phyloP scores from a whole-genome alignment of 2,113 vertebrate genomes.

The Xenotilapia caudafasciata region DNA sequence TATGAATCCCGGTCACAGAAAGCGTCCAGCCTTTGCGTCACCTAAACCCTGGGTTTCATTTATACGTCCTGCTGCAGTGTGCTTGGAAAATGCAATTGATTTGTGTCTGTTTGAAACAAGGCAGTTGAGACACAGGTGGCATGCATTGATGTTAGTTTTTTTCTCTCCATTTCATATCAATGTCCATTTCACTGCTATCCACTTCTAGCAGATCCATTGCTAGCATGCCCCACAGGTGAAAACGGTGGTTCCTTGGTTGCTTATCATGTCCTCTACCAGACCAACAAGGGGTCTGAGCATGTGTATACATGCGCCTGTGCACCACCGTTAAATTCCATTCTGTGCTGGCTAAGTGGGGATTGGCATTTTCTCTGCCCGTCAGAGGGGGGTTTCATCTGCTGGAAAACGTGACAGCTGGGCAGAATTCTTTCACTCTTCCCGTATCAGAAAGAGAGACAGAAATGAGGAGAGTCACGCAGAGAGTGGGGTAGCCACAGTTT shows the following conservation, averaged over 20 bases:
- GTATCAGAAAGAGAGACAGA: constrained; percentile 1
- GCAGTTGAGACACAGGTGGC: constrained; percentile 4
- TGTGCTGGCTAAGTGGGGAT: constrained; percentile 49
- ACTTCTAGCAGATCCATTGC: constrained; percentile 30
- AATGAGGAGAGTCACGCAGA: neutral
- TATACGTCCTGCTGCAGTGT: constrained; percentile 17
- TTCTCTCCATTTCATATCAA: neutral
- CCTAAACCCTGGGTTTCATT: constrained; percentile 29
- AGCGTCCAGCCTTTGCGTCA: neutral
- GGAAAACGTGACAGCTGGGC: constrained; percentile 64
- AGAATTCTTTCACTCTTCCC: constrained; percentile 41
- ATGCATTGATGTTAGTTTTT: neutral
- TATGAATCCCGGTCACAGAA: constrained; percentile 9
- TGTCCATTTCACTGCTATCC: neutral
- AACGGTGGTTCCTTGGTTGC: constrained; percentile 10
- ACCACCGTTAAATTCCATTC: constrained; percentile 50
- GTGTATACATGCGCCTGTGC: constrained; percentile 51
- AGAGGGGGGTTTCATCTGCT: constrained; percentile 60
- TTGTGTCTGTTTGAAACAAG: constrained; percentile 54
- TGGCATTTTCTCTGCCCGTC: constrained; percentile 51
- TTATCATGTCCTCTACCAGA: constrained; percentile 48
- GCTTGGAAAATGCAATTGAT: constrained; percentile 44
- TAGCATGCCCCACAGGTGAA: neutral
- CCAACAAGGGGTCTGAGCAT: constrained; percentile 44
- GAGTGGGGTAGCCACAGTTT: constrained; percentile 15